Evolutionary conservation across 2,888 invertebrate genomes (phyloP).

Genomic region (Tetranychus piercei): DNA sequence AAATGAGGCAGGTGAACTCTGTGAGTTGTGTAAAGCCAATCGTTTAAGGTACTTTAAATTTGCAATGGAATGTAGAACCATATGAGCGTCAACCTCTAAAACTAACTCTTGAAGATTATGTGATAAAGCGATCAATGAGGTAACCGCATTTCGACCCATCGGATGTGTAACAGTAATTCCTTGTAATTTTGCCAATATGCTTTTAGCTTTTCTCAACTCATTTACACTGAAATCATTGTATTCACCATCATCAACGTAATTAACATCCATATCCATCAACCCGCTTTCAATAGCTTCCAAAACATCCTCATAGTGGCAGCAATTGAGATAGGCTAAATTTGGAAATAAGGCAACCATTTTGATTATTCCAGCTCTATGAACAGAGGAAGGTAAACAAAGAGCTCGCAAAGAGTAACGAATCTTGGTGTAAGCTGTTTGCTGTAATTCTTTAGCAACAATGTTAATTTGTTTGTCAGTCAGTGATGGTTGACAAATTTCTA

Average conservation of each 20-base stretch:
- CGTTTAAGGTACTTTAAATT: slow-evolving; percentile 19
- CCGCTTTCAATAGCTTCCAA: slow-evolving; percentile 23
- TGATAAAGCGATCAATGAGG: slow-evolving; percentile 24
- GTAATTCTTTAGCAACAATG: slow-evolving; percentile 17
- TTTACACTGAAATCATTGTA: no score
- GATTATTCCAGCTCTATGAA: slow-evolving; percentile 23
- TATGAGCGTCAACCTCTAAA: slow-evolving; percentile 26
- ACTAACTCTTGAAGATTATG: slow-evolving; percentile 24
- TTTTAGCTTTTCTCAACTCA: neutral
- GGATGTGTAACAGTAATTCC: slow-evolving; percentile 24
- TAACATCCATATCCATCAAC: neutral
- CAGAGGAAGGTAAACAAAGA: slow-evolving; percentile 25
- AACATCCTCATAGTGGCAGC: slow-evolving; percentile 26
- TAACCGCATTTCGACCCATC: slow-evolving; percentile 24
- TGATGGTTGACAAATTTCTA: slow-evolving; percentile 27
- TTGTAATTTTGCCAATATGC: neutral
- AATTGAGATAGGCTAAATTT: slow-evolving; percentile 24
- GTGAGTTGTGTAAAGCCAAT: slow-evolving; percentile 26
- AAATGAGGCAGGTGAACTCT: slow-evolving; percentile 24
- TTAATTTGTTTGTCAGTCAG: slow-evolving; percentile 24
- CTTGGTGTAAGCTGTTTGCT: slow-evolving; percentile 6
- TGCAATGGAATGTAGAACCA: slow-evolving; percentile 23
- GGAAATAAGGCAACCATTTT: slow-evolving; percentile 24
- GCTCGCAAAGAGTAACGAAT: slow-evolving; percentile 13
- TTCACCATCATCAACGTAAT: neutral